These are phyloP conservation scores for Ichneumoninae sp. DNA, from an alignment of 2,888 invertebrate genomes.

Conservation along the genomic window DNA sequence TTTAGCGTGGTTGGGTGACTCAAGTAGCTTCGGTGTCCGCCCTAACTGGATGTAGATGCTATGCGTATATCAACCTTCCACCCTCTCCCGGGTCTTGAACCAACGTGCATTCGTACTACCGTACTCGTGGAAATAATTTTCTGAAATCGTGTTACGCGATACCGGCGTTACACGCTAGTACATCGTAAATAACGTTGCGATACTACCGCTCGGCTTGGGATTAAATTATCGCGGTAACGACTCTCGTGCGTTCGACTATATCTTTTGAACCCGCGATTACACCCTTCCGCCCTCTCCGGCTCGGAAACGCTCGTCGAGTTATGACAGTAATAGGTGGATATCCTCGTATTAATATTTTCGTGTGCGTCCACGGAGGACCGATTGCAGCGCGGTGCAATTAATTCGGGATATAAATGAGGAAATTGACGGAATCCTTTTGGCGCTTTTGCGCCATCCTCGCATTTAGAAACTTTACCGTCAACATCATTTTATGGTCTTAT, in stretches of 20 bases:
- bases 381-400: neutral
- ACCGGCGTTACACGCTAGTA: constrained; percentile 44
- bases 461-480: neutral
- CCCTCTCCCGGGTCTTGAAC: constrained; percentile 10
- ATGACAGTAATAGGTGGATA: constrained; percentile 18
- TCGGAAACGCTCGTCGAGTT: constrained; percentile 11
- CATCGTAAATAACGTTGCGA: constrained; percentile 49
- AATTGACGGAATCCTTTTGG: neutral
- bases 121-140: constrained; percentile 38
- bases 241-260: constrained; percentile 44
- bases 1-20: neutral
- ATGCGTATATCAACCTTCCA: neutral
- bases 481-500: too few relatives aligned
- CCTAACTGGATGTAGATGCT: neutral
- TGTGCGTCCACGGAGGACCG: neutral
- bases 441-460: neutral
- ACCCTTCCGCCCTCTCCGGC: neutral
- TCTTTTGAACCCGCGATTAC: constrained; percentile 20
- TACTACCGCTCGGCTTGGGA: constrained; percentile 25
- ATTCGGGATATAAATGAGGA: neutral
- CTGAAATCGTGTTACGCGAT: constrained; percentile 52
- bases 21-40: neutral
- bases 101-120: constrained; percentile 14
- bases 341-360: constrained; percentile 14
- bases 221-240: constrained; percentile 51